Percentiles rank a stretch among this genome's conserved stretches.
These are phyloP conservation scores for Achroia grisella DNA, from an alignment of 1,140 invertebrate genomes.

Conservation along the genomic window DNA sequence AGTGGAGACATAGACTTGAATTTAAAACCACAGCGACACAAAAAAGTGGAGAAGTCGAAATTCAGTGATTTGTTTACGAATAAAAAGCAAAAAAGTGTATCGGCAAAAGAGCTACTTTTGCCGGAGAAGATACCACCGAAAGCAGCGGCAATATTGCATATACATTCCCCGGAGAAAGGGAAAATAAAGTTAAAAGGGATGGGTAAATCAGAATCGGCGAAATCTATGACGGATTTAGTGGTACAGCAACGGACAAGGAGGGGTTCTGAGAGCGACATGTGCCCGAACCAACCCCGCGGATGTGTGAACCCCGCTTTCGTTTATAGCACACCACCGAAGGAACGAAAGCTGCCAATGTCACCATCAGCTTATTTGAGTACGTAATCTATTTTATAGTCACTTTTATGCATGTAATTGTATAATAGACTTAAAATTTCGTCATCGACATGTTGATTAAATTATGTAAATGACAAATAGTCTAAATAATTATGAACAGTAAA, in stretches of 20 bases:
- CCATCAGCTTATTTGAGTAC: slow-evolving; percentile 58
- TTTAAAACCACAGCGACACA: slow-evolving; percentile 51
- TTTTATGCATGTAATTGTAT: slow-evolving; percentile 7
- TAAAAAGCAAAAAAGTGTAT: slow-evolving; percentile 54
- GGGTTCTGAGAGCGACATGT: slow-evolving; percentile 54
- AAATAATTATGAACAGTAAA: too few relatives aligned
- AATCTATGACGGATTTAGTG: slow-evolving; percentile 36
- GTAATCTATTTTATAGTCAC: slow-evolving; percentile 26
- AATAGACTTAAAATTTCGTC: slow-evolving; percentile 8
- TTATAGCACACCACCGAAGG: slow-evolving; percentile 65
- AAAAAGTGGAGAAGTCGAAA: slow-evolving; percentile 61
- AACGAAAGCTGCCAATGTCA: slow-evolving; percentile 52
- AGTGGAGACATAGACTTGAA: slow-evolving; percentile 58
- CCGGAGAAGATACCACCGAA: slow-evolving; percentile 74
- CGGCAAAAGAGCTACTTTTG: slow-evolving; percentile 46
- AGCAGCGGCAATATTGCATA: slow-evolving; percentile 74
- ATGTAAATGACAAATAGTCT: too few relatives aligned
- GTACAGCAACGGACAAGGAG: slow-evolving; percentile 37
- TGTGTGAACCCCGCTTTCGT: slow-evolving; percentile 63
- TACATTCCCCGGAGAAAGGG: slow-evolving; percentile 59
- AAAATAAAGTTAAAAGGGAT: slow-evolving; percentile 51
- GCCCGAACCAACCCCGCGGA: slow-evolving; percentile 34
- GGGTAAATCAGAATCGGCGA: slow-evolving; percentile 52
- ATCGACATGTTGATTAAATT: too few relatives aligned
- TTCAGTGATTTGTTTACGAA: slow-evolving; percentile 64